These are phyloP conservation scores for Lamprotornis superbus DNA, from an alignment of 2,113 vertebrate species.

Conservation along the genomic window DNA sequence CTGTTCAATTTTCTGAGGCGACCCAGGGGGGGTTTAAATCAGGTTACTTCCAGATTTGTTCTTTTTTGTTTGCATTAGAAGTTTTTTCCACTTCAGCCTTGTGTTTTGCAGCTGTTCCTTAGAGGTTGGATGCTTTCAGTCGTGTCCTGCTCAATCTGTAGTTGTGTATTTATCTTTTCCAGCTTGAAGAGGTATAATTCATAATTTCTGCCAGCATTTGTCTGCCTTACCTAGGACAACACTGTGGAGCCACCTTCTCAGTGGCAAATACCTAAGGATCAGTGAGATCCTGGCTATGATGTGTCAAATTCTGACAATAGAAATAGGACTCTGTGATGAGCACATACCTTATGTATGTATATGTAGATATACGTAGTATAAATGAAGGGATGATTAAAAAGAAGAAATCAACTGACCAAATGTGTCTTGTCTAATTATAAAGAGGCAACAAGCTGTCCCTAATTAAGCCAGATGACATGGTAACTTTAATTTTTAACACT, in stretches of 20 bases:
- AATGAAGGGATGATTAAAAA: background rate
- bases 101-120: background rate
- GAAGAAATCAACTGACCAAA: background rate
- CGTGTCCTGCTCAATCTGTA: background rate
- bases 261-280: background rate
- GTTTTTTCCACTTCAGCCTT: background rate
- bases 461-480: background rate
- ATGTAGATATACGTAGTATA: background rate
- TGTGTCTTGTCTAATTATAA: background rate
- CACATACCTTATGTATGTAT: background rate
- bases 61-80: background rate
- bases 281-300: background rate
- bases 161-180: background rate
- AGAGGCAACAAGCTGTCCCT: background rate
- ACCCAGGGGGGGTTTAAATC: background rate
- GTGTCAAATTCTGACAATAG: background rate
- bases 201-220: background rate
- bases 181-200: background rate
- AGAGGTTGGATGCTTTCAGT: background rate
- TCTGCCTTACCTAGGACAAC: background rate
- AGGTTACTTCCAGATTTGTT: background rate
- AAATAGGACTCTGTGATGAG: background rate
- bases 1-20: background rate
- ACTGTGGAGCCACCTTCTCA: background rate
- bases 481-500: background rate